Conservation (phyloP, 2,113 vertebrate species). For the Dunckerocampus dactyliophorus region DNA sequence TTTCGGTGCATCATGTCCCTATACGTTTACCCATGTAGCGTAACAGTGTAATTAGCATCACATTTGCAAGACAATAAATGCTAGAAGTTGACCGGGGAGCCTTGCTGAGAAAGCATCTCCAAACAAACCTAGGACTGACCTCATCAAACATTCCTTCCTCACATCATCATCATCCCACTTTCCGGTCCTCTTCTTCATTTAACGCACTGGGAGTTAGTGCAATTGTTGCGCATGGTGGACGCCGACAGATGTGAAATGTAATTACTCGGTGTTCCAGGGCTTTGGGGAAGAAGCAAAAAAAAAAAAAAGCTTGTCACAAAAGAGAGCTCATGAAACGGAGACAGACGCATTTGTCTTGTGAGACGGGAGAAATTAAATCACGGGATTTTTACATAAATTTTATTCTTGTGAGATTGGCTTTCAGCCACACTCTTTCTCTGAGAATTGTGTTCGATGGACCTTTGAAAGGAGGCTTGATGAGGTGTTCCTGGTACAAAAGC, state of each 20-base stretch:
- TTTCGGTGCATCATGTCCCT: no score
- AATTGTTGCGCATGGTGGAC: conserved; percentile 54
- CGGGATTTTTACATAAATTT: conserved; percentile 52
- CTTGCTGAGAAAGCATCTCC: conserved; percentile 37
- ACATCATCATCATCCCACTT: conserved; percentile 31
- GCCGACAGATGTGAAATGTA: conserved; percentile 67
- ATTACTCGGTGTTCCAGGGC: conserved; percentile 63
- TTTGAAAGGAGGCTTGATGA: background rate
- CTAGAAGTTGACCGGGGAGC: background rate
- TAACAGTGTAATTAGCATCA: no score
- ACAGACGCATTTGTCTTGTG: conserved; percentile 61
- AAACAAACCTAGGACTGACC: conserved; percentile 52
- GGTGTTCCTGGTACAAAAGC: background rate
- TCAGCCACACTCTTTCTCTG: background rate
- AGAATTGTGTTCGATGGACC: background rate
- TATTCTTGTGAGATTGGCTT: conserved; percentile 43
- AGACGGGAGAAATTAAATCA: conserved; percentile 57
- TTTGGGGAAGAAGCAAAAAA: conserved; percentile 31
- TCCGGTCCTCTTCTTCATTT: conserved; percentile 28
- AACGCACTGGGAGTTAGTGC: conserved; percentile 59
- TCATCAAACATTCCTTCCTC: conserved; percentile 47
- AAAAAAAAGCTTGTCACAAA: conserved; percentile 52
- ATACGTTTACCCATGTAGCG: no score
- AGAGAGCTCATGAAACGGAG: conserved; percentile 52
- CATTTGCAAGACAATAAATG: no score